Conservation (phyloP, 1,140 invertebrate species). For the Aphidius ervi region DNA sequence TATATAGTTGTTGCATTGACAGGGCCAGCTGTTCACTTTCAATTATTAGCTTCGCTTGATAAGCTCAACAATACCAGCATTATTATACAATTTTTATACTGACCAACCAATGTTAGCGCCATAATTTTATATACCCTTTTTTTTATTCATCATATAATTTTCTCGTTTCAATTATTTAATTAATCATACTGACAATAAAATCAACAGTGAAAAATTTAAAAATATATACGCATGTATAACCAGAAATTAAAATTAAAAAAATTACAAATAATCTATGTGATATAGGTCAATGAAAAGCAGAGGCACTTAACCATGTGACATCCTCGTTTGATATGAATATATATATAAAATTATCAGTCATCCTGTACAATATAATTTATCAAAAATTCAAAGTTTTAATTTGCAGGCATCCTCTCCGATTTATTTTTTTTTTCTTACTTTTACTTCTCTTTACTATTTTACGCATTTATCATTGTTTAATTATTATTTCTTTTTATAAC, state of each 20-base stretch:
- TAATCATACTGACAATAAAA: background rate
- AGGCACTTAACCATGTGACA: constrained; percentile 20
- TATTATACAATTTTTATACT: constrained; percentile 44
- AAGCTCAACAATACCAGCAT: constrained; percentile 52
- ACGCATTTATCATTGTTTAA: constrained; percentile 15
- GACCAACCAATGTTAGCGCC: constrained; percentile 40
- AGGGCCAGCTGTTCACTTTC: constrained; percentile 50
- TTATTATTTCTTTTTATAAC: background rate
- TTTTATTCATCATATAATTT: background rate
- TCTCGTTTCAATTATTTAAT: background rate
- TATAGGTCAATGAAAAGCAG: constrained; percentile 9
- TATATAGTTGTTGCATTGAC: constrained; percentile 24
- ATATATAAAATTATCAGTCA: constrained; percentile 37
- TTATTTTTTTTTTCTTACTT: constrained; percentile 13
- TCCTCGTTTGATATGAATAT: constrained; percentile 41
- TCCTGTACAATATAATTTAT: constrained; percentile 34
- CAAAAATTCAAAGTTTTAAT: constrained; percentile 1
- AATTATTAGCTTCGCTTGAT: constrained; percentile 51
- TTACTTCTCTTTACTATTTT: constrained; percentile 22
- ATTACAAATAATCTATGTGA: constrained; percentile 1
- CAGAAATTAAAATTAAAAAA: constrained; percentile 5
- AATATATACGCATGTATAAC: constrained; percentile 2
- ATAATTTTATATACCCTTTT: constrained; percentile 35
- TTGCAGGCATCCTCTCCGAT: constrained; percentile 12
- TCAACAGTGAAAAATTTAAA: background rate